Conservation (phyloP, 2,113 vertebrate species). For the Phocoena phocoena region DNA sequence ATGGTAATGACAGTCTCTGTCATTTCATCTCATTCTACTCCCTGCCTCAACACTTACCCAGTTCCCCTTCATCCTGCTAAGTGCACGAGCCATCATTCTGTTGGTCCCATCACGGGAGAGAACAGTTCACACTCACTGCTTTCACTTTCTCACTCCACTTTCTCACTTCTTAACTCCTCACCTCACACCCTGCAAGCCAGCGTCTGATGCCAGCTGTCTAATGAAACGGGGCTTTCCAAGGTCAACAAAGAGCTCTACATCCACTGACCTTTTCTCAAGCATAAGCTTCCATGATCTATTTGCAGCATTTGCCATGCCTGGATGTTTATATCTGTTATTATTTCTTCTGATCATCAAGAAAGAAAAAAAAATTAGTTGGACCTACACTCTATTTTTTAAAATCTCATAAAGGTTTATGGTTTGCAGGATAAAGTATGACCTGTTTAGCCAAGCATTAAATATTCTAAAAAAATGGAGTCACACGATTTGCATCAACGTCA, state of each 20-base stretch:
- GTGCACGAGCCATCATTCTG: neutral
- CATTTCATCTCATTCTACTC: neutral
- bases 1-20: neutral
- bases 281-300: neutral
- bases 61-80: neutral
- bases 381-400: neutral
- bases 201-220: neutral
- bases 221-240: slow-evolving; percentile 16
- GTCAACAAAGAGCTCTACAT: neutral
- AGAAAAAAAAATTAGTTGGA: neutral
- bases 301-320: neutral
- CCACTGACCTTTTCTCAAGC: neutral
- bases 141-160: neutral
- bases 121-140: neutral
- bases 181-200: neutral
- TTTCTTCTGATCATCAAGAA: neutral
- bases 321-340: neutral
- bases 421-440: neutral
- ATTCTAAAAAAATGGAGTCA: neutral
- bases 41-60: neutral
- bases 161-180: neutral
- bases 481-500: neutral
- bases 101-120: neutral
- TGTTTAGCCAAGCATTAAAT: neutral
- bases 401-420: neutral